Percentiles rank a stretch among this genome's conserved stretches.
Conservation (phyloP, 2,797 vertebrate species). For the Catostomus latipinnis region DNA sequence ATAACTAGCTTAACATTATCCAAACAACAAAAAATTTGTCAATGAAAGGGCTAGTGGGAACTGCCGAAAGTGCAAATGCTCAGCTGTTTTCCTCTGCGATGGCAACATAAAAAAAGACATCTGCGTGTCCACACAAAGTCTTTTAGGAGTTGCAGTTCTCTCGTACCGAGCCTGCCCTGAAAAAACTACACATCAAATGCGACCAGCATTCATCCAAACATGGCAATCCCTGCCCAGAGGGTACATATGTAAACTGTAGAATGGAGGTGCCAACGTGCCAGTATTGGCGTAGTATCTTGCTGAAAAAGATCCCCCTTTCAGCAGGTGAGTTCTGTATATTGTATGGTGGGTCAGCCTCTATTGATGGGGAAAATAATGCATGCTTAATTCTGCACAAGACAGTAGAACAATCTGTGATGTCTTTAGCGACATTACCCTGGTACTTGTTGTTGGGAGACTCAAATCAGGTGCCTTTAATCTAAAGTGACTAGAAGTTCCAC, state of each 20-base stretch:
- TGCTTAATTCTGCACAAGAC: constrained; percentile 65
- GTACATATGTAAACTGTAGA: constrained; percentile 81
- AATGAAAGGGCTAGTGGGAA: constrained; percentile 75
- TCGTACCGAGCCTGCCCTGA: constrained; percentile 32
- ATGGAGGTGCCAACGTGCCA: constrained; percentile 80
- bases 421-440: constrained; percentile 62
- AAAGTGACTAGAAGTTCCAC: constrained; percentile 64
- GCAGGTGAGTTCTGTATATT: constrained; percentile 77
- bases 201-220: constrained; percentile 40
- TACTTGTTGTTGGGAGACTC: constrained; percentile 56
- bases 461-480: constrained; percentile 64
- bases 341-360: constrained; percentile 69
- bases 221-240: constrained; percentile 76
- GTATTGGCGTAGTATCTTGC: constrained; percentile 72
- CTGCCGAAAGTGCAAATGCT: constrained; percentile 87
- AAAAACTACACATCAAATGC: constrained; percentile 23
- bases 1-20: constrained; percentile 33
- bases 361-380: constrained; percentile 66
- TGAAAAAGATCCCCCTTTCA: constrained; percentile 52
- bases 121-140: constrained; percentile 41
- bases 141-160: constrained; percentile 29
- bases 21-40: constrained; percentile 78
- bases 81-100: constrained; percentile 75
- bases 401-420: constrained; percentile 73
- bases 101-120: constrained; percentile 39